Percentiles rank a stretch among this genome's conserved stretches.
Evolutionary conservation across 2,113 vertebrate genomes (phyloP).

Genomic region (Micronycteris hirsuta): DNA sequence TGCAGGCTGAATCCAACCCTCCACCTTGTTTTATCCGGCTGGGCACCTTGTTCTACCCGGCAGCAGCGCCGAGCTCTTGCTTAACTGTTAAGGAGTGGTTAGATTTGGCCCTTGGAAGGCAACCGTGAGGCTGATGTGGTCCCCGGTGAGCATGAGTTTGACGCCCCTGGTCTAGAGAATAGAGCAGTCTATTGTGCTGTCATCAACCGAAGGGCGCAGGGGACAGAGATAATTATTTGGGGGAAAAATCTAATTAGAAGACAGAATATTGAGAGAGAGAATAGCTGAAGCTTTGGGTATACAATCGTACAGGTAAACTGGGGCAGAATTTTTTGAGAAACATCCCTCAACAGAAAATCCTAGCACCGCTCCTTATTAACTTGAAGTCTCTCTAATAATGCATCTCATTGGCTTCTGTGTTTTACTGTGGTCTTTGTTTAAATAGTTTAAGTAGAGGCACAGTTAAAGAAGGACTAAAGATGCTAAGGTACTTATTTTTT

Average conservation of each 20-base stretch:
- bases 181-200: neutral
- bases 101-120: no score
- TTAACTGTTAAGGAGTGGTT: no score
- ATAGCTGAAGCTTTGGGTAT: neutral
- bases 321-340: slow-evolving; percentile 25
- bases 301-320: neutral
- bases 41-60: no score
- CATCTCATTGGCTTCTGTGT: neutral
- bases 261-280: neutral
- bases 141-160: no score
- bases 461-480: slow-evolving; percentile 16
- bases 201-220: neutral
- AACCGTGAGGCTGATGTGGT: no score
- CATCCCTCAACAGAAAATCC: neutral
- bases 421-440: neutral
- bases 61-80: no score
- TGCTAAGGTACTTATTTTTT: neutral
- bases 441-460: neutral
- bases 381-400: neutral
- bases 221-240: neutral
- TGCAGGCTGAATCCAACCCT: no score
- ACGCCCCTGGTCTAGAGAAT: neutral
- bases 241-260: neutral
- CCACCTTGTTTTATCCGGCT: no score
- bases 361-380: neutral